Evolutionary conservation across 2,797 vertebrate genomes (phyloP).

Genomic region (Apogon hyalosoma): DNA sequence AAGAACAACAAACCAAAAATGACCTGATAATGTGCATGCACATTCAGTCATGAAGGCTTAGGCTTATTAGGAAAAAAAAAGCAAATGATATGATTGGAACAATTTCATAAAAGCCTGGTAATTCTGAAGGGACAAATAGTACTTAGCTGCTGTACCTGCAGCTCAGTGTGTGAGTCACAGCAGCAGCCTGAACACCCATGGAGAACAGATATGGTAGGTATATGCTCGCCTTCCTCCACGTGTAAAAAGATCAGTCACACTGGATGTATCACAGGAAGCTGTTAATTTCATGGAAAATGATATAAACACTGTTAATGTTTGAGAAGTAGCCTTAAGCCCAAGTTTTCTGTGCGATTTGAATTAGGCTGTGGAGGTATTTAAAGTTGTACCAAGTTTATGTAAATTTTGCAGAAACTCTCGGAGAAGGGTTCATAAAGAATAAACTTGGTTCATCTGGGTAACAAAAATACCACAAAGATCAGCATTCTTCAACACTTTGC

Average conservation of each 20-base stretch:
- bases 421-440: not conserved
- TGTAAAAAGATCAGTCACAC: constrained; percentile 15
- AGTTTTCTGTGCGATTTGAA: too few relatives aligned
- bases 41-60: constrained; percentile 13
- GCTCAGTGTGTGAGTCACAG: constrained; percentile 11
- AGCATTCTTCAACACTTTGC: constrained; percentile 28
- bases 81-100: constrained; percentile 9
- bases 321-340: too few relatives aligned
- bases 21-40: not conserved
- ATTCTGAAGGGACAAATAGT: constrained; percentile 30
- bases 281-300: constrained; percentile 23
- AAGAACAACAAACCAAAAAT: not conserved
- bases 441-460: not conserved
- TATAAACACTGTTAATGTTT: not conserved
- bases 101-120: constrained; percentile 28
- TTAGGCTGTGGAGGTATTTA: not conserved
- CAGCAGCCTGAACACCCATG: constrained; percentile 24
- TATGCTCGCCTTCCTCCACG: constrained; percentile 1
- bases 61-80: constrained; percentile 15
- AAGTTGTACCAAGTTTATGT: constrained; percentile 3
- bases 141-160: constrained; percentile 9
- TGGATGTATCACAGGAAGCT: constrained; percentile 16
- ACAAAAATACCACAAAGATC: constrained; percentile 14
- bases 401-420: not conserved
- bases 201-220: constrained; percentile 19